Evolutionary conservation across 2,113 vertebrate genomes (phyloP).

Genomic region (Dolichotis patagonum): DNA sequence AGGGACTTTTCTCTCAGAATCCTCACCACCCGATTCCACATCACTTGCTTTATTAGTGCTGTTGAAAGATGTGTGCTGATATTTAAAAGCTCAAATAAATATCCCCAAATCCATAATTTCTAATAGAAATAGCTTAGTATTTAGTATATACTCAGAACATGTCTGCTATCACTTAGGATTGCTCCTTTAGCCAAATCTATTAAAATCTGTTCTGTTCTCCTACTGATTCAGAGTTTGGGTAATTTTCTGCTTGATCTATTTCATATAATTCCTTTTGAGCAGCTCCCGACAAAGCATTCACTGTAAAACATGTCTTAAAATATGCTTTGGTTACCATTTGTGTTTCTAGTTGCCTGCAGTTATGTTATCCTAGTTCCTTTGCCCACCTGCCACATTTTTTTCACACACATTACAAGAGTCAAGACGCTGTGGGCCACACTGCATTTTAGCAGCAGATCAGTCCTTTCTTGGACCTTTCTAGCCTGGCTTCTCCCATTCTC

Average conservation of each 20-base stretch:
- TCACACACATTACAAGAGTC: neutral
- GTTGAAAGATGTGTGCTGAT: neutral
- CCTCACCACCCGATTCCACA: neutral
- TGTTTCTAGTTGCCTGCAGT: neutral
- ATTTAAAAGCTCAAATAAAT: neutral
- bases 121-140: neutral
- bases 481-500: neutral
- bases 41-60: neutral
- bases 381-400: neutral
- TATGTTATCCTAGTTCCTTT: neutral
- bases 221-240: conserved; percentile 45
- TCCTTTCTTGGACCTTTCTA: fast-evolving
- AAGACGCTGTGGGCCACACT: fast-evolving
- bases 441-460: fast-evolving
- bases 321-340: neutral
- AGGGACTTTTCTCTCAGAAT: neutral
- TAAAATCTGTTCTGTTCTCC: conserved; percentile 57
- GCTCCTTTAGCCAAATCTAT: conserved; percentile 54
- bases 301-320: conserved; percentile 49
- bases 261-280: conserved; percentile 48
- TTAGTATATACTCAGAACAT: neutral
- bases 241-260: conserved; percentile 75
- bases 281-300: conserved; percentile 33
- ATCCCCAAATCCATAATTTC: neutral
- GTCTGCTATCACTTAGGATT: conserved; percentile 17